Percentiles rank a stretch among this genome's conserved stretches.
Evolutionary conservation across 2,888 invertebrate genomes (phyloP).

Genomic region (Steinernema carpocapsae): DNA sequence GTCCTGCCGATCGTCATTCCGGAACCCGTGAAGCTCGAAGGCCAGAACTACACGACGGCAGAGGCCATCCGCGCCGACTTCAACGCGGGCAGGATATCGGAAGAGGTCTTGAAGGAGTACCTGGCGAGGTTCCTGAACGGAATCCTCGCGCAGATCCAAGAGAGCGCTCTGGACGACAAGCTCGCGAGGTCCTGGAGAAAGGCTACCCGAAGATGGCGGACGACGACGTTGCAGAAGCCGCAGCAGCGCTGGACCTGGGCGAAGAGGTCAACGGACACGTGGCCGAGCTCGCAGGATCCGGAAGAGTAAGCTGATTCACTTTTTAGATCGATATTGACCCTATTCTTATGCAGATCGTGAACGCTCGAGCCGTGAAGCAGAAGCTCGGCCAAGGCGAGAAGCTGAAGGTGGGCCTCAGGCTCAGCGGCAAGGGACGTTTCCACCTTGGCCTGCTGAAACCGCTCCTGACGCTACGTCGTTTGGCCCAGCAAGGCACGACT

Average conservation of each 20-base stretch:
- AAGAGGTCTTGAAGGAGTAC: conserved; percentile 49
- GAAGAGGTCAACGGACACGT: background rate
- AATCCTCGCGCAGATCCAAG: conserved; percentile 45
- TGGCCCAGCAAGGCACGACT: conserved; percentile 42
- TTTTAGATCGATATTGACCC: too few species aligned
- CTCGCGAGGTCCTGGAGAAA: conserved; percentile 47
- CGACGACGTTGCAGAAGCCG: background rate
- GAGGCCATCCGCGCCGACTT: conserved; percentile 30
- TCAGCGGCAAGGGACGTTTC: conserved; percentile 48
- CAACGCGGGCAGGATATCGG: conserved; percentile 42
- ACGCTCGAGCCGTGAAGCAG: conserved; percentile 26
- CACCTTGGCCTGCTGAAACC: conserved; percentile 47
- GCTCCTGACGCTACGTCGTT: conserved; percentile 43
- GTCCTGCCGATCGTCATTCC: conserved; percentile 80
- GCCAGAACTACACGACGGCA: conserved; percentile 20
- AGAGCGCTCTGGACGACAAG: conserved; percentile 41
- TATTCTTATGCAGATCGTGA: conserved; percentile 38
- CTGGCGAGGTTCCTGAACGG: conserved; percentile 55
- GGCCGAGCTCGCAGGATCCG: background rate
- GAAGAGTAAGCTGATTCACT: background rate
- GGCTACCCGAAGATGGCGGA: conserved; percentile 47
- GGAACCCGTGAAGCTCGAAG: conserved; percentile 44
- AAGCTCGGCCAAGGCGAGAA: conserved; percentile 29
- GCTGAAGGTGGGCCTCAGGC: conserved; percentile 45
- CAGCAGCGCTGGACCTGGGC: background rate